Evolutionary conservation across 2,113 vertebrate genomes (phyloP).

Genomic region (Mormyrus iriodes): DNA sequence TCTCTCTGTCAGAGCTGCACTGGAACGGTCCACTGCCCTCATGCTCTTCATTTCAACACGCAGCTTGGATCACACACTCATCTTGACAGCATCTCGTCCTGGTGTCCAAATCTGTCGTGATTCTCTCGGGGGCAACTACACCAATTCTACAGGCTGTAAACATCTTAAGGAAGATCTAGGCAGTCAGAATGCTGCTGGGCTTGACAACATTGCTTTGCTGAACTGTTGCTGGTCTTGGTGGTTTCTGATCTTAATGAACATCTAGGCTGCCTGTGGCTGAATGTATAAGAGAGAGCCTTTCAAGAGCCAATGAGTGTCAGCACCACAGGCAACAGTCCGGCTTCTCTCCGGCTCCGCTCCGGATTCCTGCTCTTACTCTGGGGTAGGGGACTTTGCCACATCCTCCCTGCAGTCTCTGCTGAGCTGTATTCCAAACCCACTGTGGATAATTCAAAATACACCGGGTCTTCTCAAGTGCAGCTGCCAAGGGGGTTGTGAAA

Average conservation of each 20-base stretch:
- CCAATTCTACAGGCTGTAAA: neutral
- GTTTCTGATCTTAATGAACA: neutral
- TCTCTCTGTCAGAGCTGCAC: neutral
- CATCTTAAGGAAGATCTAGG: neutral
- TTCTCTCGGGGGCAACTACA: neutral
- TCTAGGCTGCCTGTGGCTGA: neutral
- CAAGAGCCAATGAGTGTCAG: too few relatives aligned
- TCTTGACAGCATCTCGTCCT: neutral
- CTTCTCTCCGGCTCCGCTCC: neutral
- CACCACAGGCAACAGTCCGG: neutral
- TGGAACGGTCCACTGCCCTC: neutral
- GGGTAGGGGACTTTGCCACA: too few relatives aligned
- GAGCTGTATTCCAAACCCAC: neutral
- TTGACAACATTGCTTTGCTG: neutral
- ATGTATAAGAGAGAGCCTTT: neutral
- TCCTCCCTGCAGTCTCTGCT: neutral
- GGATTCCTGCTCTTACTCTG: neutral
- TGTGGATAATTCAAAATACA: constrained; percentile 13
- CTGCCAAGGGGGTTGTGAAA: neutral
- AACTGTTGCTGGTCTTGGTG: neutral
- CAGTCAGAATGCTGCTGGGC: neutral
- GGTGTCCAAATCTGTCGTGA: neutral
- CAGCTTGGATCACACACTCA: neutral
- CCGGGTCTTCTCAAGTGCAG: neutral
- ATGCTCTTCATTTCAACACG: neutral